Conservation (phyloP, 2,113 vertebrate species). For the Triplophysa rosa region DNA sequence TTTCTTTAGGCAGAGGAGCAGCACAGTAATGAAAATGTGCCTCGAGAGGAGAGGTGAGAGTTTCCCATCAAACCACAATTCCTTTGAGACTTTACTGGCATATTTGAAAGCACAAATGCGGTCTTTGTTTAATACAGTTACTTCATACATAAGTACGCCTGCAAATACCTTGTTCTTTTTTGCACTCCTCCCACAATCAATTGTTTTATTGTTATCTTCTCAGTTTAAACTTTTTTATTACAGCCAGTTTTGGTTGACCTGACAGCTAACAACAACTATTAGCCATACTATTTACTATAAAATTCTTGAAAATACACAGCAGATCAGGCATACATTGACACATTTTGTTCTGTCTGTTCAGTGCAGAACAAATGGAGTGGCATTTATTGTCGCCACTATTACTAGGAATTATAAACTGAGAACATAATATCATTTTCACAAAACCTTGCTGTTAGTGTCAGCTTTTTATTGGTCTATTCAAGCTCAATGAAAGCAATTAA, state of each 20-base stretch:
- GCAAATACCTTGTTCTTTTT: not conserved
- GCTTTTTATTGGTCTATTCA: not conserved
- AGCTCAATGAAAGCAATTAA: not conserved
- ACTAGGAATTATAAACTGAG: not conserved
- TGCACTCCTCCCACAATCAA: no score
- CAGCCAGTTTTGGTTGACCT: no score
- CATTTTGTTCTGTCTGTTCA: no score
- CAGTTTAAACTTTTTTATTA: no score
- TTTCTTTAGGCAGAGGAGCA: slow-evolving; percentile 83
- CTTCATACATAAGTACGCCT: not conserved
- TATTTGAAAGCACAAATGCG: not conserved
- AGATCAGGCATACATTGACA: no score
- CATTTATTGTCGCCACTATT: no score
- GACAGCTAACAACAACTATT: no score
- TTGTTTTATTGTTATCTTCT: no score
- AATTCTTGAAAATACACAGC: no score
- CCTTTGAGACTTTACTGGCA: not conserved
- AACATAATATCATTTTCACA: not conserved
- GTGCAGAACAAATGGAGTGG: no score
- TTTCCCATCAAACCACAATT: not conserved
- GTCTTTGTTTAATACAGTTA: not conserved
- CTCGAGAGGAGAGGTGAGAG: slow-evolving; percentile 85
- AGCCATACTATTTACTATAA: no score
- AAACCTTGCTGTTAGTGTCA: not conserved
- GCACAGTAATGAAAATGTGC: slow-evolving; percentile 81